Conservation (phyloP, 2,797 vertebrate species). For the Crax fasciolata region DNA sequence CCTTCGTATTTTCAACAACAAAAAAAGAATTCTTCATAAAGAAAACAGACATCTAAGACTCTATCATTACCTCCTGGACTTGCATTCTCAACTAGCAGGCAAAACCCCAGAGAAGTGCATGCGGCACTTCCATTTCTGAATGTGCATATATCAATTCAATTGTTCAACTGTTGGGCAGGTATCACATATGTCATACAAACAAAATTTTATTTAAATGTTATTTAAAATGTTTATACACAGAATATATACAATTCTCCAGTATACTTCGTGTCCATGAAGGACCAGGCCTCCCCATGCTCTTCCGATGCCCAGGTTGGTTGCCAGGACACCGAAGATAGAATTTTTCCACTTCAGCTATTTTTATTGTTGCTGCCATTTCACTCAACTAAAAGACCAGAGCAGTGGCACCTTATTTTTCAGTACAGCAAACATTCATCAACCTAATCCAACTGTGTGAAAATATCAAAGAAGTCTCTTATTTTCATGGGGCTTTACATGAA, state of each 20-base stretch:
- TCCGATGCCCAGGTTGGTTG: background rate
- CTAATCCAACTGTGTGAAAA: background rate
- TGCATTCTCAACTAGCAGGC: background rate
- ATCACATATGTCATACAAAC: rapidly evolving
- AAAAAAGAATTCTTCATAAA: background rate
- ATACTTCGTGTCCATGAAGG: rapidly evolving
- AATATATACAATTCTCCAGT: background rate
- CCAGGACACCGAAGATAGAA: background rate
- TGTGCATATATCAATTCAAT: background rate
- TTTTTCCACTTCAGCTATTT: background rate
- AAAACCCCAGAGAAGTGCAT: background rate
- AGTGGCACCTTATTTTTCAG: background rate
- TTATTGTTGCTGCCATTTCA: background rate
- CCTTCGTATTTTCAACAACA: background rate
- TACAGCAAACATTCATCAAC: background rate
- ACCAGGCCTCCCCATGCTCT: background rate
- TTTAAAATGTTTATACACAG: too few species aligned
- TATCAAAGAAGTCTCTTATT: background rate
- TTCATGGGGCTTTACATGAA: background rate
- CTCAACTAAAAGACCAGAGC: background rate
- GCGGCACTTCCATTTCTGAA: background rate
- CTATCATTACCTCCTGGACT: background rate
- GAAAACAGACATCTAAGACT: background rate
- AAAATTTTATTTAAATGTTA: background rate
- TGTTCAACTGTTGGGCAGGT: rapidly evolving